Base-by-base conservation (phyloP, 2,888 invertebrate species). In the Cenopis cana region DNA sequence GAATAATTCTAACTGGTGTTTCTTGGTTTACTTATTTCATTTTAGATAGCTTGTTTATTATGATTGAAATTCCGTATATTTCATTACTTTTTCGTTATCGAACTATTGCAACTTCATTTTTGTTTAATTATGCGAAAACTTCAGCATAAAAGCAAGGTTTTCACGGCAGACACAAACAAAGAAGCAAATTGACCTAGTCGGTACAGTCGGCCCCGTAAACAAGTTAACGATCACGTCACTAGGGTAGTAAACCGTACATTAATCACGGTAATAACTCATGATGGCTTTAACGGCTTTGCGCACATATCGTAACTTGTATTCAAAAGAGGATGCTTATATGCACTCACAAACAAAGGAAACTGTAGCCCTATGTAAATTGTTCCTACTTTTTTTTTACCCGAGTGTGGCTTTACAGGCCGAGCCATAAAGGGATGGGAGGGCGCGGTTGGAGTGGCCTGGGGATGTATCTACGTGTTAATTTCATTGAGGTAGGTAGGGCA, bases 241-340 rank as follows among this genome's bases (percentile, higher is more conserved):
- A n/a, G 52, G 33, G 46, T 59, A 33, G 36, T 71, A 71, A 71
- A 66, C 49, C 55, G 59, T 54, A 65, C 70, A 61, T 71, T 71
- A 71, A 66, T 71, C 54, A 60, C 24, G 2, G 70, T 50, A 66
- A 65, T 71, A 71, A 71, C 66, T 60, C 52, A 54, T 55, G 70
- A 66, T 52, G 17, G 52, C 41, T n/a, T 29, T 70, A 70, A 66
- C 46, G 60, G 50, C 56, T 57, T 64, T 18, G 33, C 55, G n/a
- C 36, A 57, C 38, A 29, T 64, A 36, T 38, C 38, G 56, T 64
- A 41, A 29, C 62, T 49, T 69, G 56, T 64, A 57, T 36, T 50
- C 24, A n/a, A 17, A 50, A 38, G 52, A 46, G n/a, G 18, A 29
- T 36, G 52, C 33, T 46, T 46, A 46, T n/a, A 46, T n/a, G 8